These are phyloP conservation scores for Druon quercuslanigerum DNA, from an alignment of 1,140 invertebrate species.

Conservation along the genomic window DNA sequence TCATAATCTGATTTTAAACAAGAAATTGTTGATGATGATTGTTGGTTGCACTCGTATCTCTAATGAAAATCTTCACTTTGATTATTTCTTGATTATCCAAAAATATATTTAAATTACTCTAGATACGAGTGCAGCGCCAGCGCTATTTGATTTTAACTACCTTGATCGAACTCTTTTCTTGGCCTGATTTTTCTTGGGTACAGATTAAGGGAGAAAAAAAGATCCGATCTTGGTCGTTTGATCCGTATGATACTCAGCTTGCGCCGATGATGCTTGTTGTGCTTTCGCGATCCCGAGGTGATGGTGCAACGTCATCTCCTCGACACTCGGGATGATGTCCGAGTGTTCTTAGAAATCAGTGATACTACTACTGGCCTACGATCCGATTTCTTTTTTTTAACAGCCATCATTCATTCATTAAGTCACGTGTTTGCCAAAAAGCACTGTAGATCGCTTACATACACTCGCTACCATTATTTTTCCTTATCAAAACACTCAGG, in stretches of 20 bases:
- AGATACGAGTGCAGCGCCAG: conserved; percentile 38
- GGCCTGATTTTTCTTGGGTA: conserved; percentile 1
- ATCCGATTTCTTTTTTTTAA: conserved; percentile 54
- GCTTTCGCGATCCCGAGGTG: conserved; percentile 74
- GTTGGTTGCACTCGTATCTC: background rate
- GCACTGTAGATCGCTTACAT: conserved; percentile 68
- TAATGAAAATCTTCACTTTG: background rate
- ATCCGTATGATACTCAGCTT: conserved; percentile 69
- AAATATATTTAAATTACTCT: background rate
- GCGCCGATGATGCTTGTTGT: conserved; percentile 77
- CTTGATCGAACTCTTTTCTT: conserved; percentile 46
- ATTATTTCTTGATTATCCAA: background rate
- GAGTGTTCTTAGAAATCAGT: conserved; percentile 58
- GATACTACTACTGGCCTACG: conserved; percentile 56
- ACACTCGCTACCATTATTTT: conserved; percentile 59
- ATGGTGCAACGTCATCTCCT: conserved; percentile 68
- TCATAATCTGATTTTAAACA: background rate
- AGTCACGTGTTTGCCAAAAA: conserved; percentile 61
- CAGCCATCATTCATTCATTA: conserved; percentile 45
- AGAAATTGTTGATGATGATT: conserved; percentile 10
- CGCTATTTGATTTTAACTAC: conserved; percentile 50
- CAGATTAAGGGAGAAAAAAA: conserved; percentile 32
- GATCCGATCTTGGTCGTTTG: conserved; percentile 54
- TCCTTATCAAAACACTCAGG: conserved; percentile 38
- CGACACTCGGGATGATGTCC: conserved; percentile 62